These are phyloP conservation scores for Muntiacus muntjak DNA, from an alignment of 2,113 vertebrate genomes.

Conservation along the genomic window DNA sequence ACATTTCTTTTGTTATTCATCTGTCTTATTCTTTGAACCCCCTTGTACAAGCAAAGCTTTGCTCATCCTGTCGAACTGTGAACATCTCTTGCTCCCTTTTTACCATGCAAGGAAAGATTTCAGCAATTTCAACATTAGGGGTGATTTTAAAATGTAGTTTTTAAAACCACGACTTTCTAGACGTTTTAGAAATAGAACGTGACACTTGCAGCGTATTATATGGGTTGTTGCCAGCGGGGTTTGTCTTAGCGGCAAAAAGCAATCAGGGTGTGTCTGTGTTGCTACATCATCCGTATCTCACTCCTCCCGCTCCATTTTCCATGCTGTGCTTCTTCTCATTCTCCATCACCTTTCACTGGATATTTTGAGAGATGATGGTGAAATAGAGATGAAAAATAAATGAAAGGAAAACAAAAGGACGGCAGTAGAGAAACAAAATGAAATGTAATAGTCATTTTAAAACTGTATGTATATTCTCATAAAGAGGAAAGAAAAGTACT, in stretches of 20 bases:
- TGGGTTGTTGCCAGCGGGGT: neutral
- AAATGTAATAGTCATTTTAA: neutral
- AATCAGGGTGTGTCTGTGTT: neutral
- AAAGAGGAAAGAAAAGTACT: neutral
- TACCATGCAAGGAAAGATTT: neutral
- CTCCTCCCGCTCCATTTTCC: neutral
- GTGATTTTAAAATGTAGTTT: neutral
- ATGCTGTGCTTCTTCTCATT: neutral
- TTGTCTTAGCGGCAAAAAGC: neutral
- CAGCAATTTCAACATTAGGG: neutral
- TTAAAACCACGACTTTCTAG: neutral
- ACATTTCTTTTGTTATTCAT: neutral
- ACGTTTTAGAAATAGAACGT: neutral
- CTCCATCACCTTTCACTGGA: neutral
- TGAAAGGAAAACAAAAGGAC: neutral
- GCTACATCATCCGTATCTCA: too few species aligned
- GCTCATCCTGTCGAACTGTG: neutral
- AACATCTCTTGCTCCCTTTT: neutral
- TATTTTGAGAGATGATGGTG: neutral
- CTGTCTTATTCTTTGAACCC: neutral
- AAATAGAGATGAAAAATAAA: neutral
- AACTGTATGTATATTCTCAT: neutral
- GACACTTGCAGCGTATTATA: neutral
- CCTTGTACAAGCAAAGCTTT: neutral
- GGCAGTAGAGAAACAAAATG: neutral